Evolutionary conservation across 2,888 invertebrate species (phyloP).

Genomic region (Lacanobia oleracea): DNA sequence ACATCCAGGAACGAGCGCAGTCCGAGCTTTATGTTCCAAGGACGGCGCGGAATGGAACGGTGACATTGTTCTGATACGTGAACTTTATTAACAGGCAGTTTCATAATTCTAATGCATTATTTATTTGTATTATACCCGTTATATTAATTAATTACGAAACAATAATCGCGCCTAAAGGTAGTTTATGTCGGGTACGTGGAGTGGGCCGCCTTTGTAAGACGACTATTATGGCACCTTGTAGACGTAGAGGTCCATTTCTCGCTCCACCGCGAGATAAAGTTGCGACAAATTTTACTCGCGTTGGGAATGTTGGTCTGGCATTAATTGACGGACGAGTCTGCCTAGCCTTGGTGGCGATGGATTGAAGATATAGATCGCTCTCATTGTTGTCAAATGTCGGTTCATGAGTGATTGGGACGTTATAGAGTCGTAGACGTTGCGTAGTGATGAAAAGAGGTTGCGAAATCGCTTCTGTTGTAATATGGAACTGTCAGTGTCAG

Average conservation of each 20-base stretch:
- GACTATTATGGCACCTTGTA: no score
- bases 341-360: slow-evolving; percentile 65
- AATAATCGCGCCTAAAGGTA: no score
- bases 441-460: slow-evolving; percentile 43
- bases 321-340: slow-evolving; percentile 57
- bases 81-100: no score
- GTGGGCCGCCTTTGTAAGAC: no score
- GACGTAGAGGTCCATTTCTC: not conserved
- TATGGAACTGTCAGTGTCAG: not conserved
- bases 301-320: slow-evolving; percentile 28
- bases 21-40: no score
- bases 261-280: not conserved
- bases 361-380: slow-evolving; percentile 60
- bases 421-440: slow-evolving; percentile 51
- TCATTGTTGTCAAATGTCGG: slow-evolving; percentile 70
- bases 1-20: no score
- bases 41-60: no score
- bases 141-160: no score
- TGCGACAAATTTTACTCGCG: not conserved
- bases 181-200: no score
- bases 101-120: no score
- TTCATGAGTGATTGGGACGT: slow-evolving; percentile 60
- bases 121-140: no score
- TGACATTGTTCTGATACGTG: no score
- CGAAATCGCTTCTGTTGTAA: slow-evolving; percentile 31